Base-by-base conservation (phyloP, 2,113 vertebrate species). In the Leptodactylus fuscus region DNA sequence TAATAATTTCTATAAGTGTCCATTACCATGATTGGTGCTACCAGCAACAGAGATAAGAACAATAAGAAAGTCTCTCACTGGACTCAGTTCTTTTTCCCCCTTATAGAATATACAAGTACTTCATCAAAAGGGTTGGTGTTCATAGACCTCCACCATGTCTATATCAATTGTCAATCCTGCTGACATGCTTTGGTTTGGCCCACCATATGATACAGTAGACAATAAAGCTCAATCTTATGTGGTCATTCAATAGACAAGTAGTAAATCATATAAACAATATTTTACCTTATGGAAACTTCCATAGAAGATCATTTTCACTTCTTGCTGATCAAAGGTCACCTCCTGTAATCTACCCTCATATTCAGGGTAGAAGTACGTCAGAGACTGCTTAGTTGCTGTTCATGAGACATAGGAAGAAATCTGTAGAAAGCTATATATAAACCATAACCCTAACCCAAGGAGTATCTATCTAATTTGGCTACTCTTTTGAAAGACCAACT, bases 241-340 rank as follows among this genome's bases (percentile, higher is more conserved):
- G 0, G 12, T 29, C 58, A 1, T 62, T 62, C 7, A 22, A 55
- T 44, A 9, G 41, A 58, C n/a, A n/a, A n/a, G 22, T 9, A 58
- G 18, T 12, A n/a, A 58, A 4, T 24, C n/a, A 58, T 24, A 58
- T 10, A n/a, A 7, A 20, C 22, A 16, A 67, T 65, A 46, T 27
- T 41, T 70, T 34, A 99, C 97, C 97, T 99, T 99, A 87, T 99
- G 98, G 88, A 97, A 98, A 83, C 97, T 99, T 75, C 98, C 96
- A 18, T 96, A 98, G 94, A 99, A 99, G 32, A 99, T 91, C 87
- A 92, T 94, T 91, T 93, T 96, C 79, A 97, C 95, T 90, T 97
- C 94, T 0, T 92, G 92, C 85, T 96, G 95, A 80, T 97, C 94
- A 41, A 99, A 99, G 88, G 94, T 96, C 86, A 96, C 92, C 86